Percentiles rank a stretch among this genome's conserved stretches.
These are phyloP conservation scores for Harpalus rubripes DNA, from an alignment of 2,888 invertebrate species.

Conservation along the genomic window DNA sequence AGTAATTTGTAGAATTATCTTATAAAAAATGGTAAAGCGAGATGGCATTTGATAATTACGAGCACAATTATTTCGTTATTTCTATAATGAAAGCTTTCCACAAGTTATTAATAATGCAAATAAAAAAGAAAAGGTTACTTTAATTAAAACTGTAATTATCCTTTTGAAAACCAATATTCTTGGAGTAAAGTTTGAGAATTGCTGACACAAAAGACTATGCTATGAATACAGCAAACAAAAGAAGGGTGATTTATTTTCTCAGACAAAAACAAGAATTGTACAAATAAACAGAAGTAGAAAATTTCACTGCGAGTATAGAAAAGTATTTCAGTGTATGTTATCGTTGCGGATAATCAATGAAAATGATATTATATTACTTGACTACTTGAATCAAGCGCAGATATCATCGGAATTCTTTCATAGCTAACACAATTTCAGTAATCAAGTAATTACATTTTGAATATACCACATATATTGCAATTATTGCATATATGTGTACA, in stretches of 20 bases:
- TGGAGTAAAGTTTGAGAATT: conserved; percentile 33
- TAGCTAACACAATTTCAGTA: conserved; percentile 46
- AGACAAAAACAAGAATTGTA: conserved; percentile 45
- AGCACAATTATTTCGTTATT: conserved; percentile 1
- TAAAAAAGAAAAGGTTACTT: conserved; percentile 26
- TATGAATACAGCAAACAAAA: conserved; percentile 47
- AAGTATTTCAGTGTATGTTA: conserved; percentile 11
- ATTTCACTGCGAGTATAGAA: conserved; percentile 22
- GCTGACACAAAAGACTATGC: conserved; percentile 28
- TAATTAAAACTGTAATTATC: conserved; percentile 51
- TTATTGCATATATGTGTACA: background rate
- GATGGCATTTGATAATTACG: background rate
- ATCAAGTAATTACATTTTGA: conserved; percentile 22
- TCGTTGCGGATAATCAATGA: conserved; percentile 28
- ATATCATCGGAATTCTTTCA: conserved; percentile 35
- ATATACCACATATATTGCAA: background rate
- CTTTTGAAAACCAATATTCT: conserved; percentile 52
- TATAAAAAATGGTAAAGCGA: background rate
- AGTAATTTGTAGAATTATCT: background rate
- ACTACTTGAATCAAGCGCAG: conserved; percentile 19
- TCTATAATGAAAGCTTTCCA: conserved; percentile 8
- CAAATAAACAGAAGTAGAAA: conserved; percentile 44
- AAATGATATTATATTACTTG: conserved; percentile 54
- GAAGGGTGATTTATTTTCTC: conserved; percentile 45
- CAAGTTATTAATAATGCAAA: conserved; percentile 30